Base-by-base conservation (phyloP, 1,140 invertebrate genomes). In the Littorina saxatilis region DNA sequence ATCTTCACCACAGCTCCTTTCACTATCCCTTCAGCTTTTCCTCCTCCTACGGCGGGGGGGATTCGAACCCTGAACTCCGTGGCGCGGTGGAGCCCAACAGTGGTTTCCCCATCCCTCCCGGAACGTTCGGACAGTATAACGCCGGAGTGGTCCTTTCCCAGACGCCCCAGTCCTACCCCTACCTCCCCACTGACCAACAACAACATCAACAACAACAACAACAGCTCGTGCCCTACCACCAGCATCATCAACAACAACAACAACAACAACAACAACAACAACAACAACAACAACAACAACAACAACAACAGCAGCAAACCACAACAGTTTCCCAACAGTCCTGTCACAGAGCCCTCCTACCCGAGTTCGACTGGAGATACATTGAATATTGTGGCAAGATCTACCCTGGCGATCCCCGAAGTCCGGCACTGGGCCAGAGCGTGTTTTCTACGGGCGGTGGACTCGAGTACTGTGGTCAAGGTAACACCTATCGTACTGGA, bases 341-440 rank as follows among this genome's bases (percentile, higher is more conserved):
- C 13, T 20, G 9, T 11, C 55, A 58, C 55, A 23, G 20, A 23
- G 29, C n/a, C 9, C 5, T 9, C n/a, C 35, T 68, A 35, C 66
- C 66, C 66, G 5, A 0, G 32, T 68, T 39, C 15, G 66, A 68
- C 66, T 68, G 66, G 66, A 32, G 66, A 20, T 68, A 68, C 35
- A 35, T 68, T 32, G 66, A 68, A 35, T 68, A 32, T 23, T 68
- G 27, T 35, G 66, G 66, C 23, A 68, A 68, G 66, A 68, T 68
- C 66, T 68, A 39, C 66, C 66, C 66, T 9, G 32, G 66, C 32
- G 32, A 68, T 32, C 32, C 7, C 2, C 35, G 66, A 4, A 68
- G 66, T 32, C 66, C 66, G 66, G 66, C 66, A 1, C 39, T 23
- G 32, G 66, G 66, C 29, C 32, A 39, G 32, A 39, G 39, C 66